Conservation (phyloP, 2,113 vertebrate species). For the Sinocyclocheilus rhinocerous region DNA sequence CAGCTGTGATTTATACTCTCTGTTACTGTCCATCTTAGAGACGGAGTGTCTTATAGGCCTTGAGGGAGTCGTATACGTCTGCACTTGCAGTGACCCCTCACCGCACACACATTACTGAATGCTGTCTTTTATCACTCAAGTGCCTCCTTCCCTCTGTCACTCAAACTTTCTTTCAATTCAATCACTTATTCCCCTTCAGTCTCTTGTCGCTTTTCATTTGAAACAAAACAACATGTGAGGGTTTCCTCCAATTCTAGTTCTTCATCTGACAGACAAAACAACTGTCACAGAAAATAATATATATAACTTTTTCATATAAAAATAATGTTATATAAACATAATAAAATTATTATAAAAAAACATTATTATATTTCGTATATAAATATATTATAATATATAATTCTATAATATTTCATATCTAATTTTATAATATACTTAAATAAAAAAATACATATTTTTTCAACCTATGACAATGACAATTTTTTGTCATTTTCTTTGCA, state of each 20-base stretch:
- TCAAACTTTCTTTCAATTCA: background rate
- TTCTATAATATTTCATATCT: too few relatives aligned
- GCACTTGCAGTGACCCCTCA: background rate
- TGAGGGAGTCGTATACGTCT: background rate
- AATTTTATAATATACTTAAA: too few relatives aligned
- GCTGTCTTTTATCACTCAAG: conserved; percentile 3
- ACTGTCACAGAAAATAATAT: background rate
- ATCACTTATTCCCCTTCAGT: background rate
- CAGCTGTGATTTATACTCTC: background rate
- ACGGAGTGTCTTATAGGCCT: background rate
- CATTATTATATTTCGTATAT: too few relatives aligned
- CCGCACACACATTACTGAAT: background rate
- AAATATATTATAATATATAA: too few relatives aligned
- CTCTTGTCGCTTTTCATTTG: background rate
- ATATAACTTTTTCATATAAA: too few relatives aligned
- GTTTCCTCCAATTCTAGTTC: background rate
- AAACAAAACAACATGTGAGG: background rate
- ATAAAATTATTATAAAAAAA: too few relatives aligned
- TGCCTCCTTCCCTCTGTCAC: background rate
- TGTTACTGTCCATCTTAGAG: background rate
- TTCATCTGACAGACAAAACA: background rate
- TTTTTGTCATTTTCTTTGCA: background rate
- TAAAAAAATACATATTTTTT: background rate
- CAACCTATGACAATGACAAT: background rate
- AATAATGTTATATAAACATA: too few relatives aligned